phyloP scores from a whole-genome alignment of 2,888 invertebrate species.

The Phaedon cochleariae region DNA sequence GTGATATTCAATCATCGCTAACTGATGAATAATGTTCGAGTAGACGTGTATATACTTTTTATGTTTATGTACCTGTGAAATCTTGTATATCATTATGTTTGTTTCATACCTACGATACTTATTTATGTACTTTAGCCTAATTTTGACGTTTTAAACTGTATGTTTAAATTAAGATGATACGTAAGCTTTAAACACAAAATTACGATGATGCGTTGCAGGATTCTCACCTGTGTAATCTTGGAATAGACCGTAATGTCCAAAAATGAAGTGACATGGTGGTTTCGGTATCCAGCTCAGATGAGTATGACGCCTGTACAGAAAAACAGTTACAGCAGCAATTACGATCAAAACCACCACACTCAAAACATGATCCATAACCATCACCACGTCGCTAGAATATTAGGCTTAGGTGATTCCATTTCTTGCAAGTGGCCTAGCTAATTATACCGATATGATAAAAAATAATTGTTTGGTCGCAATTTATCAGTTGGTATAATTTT shows the following conservation, averaged over 20 bases:
- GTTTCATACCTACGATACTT: too few species aligned
- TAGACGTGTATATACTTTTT: too few species aligned
- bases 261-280: background rate
- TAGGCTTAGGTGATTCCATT: background rate
- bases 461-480: background rate
- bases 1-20: too few species aligned
- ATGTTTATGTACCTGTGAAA: too few species aligned
- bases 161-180: too few species aligned
- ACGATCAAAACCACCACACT: background rate
- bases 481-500: background rate
- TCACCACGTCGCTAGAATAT: background rate
- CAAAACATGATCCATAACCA: background rate
- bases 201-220: background rate
- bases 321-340: background rate
- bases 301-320: background rate
- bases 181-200: too few species aligned
- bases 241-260: background rate
- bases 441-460: background rate
- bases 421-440: background rate
- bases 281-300: background rate
- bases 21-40: too few species aligned
- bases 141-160: too few species aligned
- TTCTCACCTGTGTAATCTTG: constrained; percentile 1
- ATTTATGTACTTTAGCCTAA: too few species aligned
- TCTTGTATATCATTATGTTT: too few species aligned